Base-by-base conservation (phyloP, 2,797 vertebrate genomes). In the Sebastiscus tertius region DNA sequence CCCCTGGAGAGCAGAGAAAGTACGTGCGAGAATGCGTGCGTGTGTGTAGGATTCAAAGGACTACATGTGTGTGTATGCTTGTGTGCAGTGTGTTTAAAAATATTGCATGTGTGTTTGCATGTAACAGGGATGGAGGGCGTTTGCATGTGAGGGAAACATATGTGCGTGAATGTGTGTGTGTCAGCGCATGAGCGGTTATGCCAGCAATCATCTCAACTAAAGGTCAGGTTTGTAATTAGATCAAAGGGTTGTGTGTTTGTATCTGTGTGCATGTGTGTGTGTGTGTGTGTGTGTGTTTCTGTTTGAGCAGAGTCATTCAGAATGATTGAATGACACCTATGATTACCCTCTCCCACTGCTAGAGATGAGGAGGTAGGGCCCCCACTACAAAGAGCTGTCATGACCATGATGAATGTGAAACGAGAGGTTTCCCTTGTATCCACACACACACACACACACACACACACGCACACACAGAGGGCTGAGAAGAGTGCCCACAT, bases 201-300 rank as follows among this genome's bases (percentile, higher is more conserved):
- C 70, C 70, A 72, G 77, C 62, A 79, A 77, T 87, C 76, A 83
- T 88, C 86, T 87, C 59, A 83, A 79, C 77, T 66, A 86, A 92
- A 92, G 92, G 85, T 88, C 84, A 84, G 68, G 70, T 79, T 81
- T 88, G 82, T 90, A 87, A 89, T 86, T 81, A 80, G 77, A 91
- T 92, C 81, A 91, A 90, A 85, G 62, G 26, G 27, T 55, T 80
- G 12, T 9, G 22, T 66, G 33, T 58, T 3, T 49, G 62, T 39
- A 16, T 42, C 3, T 54, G 66, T 26, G 31, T 54, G 72, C 62
- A 52, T 74, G 72, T 62, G 56, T 74, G 72, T 64, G 64, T 63
- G 27, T 61, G 63, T 64, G 79, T 33, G 69, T 49, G 31, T 63
- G 29, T 74, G 24, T 24, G 56, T 69, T 22, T 56, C 3, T 80